These are phyloP conservation scores for Lagopus muta DNA, from an alignment of 2,113 vertebrate species.

Conservation along the genomic window DNA sequence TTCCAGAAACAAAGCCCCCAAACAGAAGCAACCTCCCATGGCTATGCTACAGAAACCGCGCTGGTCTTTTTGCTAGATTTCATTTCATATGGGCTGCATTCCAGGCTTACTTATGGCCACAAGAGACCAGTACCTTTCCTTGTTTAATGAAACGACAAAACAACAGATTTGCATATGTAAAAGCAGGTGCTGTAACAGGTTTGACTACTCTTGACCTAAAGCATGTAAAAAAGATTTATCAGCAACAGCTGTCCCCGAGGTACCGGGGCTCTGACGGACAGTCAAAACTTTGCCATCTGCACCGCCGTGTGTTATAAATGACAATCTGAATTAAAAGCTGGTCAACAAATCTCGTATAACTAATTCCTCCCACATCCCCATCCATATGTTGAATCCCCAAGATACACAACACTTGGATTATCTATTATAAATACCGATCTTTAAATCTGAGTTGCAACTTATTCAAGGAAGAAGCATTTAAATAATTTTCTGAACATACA, in stretches of 20 bases:
- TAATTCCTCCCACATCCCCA: constrained; percentile 81
- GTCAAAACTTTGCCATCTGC: constrained; percentile 90
- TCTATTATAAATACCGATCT: constrained; percentile 37
- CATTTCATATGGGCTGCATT: constrained; percentile 80
- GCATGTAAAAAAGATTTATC: constrained; percentile 84
- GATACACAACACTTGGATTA: constrained; percentile 26
- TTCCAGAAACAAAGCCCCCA: constrained; percentile 82
- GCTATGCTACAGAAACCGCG: constrained; percentile 72
- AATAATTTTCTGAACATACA: background rate
- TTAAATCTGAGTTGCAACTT: background rate
- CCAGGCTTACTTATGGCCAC: constrained; percentile 85
- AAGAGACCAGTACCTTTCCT: constrained; percentile 80
- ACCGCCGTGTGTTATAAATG: constrained; percentile 85
- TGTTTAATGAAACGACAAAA: constrained; percentile 95
- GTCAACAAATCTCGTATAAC: constrained; percentile 84
- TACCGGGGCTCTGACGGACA: constrained; percentile 85
- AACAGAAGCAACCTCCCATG: constrained; percentile 77
- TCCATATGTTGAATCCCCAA: constrained; percentile 80
- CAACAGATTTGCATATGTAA: constrained; percentile 93
- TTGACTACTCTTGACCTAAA: constrained; percentile 91
- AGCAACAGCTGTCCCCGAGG: constrained; percentile 89
- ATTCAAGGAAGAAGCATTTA: constrained; percentile 5
- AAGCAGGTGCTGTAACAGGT: constrained; percentile 97
- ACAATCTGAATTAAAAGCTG: constrained; percentile 91
- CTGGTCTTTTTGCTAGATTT: constrained; percentile 75